Percentiles rank a stretch among this genome's conserved stretches.
These are phyloP conservation scores for Pherbina coryleti DNA, from an alignment of 2,888 invertebrate genomes.

Conservation along the genomic window DNA sequence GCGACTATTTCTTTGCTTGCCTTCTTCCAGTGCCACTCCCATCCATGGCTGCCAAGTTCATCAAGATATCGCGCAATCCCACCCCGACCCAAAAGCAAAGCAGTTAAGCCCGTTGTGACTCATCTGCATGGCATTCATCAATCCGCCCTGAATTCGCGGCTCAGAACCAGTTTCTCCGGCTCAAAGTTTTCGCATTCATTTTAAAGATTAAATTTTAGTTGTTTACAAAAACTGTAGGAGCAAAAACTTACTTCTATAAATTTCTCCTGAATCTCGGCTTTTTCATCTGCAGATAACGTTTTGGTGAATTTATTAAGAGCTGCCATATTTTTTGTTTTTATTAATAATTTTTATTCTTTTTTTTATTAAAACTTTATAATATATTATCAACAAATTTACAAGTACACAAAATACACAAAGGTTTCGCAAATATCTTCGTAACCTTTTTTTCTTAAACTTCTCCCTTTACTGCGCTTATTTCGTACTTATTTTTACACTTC, in stretches of 20 bases:
- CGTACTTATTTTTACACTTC: slow-evolving; percentile 7
- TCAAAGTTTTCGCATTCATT: neutral
- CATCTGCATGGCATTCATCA: slow-evolving; percentile 1
- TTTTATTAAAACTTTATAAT: neutral
- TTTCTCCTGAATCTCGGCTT: slow-evolving; percentile 81
- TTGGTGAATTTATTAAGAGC: slow-evolving; percentile 67
- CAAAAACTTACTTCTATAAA: slow-evolving; percentile 77
- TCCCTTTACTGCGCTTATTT: neutral
- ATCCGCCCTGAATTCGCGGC: neutral
- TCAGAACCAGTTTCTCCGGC: slow-evolving; percentile 2
- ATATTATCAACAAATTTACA: neutral
- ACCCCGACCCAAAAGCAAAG: slow-evolving; percentile 4
- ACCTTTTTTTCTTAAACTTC: neutral
- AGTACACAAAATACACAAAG: neutral
- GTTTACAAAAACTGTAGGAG: neutral
- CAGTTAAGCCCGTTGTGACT: slow-evolving; percentile 16
- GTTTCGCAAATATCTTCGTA: slow-evolving; percentile 5
- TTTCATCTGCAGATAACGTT: slow-evolving; percentile 74
- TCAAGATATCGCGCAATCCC: neutral
- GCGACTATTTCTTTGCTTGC: neutral
- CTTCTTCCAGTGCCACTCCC: slow-evolving; percentile 15
- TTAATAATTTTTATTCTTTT: slow-evolving; percentile 25
- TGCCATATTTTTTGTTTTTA: slow-evolving; percentile 56
- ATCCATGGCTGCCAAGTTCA: neutral
- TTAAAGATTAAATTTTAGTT: neutral